Percentiles rank a stretch among this genome's conserved stretches.
phyloP scores from a whole-genome alignment of 2,888 invertebrate genomes.

The Spilarctia lutea region DNA sequence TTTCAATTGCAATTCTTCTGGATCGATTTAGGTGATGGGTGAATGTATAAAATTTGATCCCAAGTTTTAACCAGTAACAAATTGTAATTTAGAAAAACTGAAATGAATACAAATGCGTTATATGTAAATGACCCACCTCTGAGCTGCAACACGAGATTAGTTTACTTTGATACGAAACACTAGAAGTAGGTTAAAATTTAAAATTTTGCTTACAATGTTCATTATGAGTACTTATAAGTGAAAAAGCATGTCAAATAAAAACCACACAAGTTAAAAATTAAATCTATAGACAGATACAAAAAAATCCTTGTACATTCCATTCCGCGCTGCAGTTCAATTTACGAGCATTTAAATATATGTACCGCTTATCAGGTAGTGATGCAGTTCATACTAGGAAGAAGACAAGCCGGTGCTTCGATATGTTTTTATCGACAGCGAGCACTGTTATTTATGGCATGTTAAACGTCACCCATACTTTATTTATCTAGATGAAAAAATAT shows the following conservation, averaged over 20 bases:
- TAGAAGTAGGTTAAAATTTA: too few species aligned
- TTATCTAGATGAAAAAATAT: conserved; percentile 35
- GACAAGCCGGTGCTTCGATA: conserved; percentile 27
- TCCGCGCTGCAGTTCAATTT: conserved; percentile 7
- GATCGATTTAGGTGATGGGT: not conserved
- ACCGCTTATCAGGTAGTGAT: conserved; percentile 21
- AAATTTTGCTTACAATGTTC: too few species aligned
- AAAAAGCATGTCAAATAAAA: not conserved
- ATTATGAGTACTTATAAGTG: too few species aligned
- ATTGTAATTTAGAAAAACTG: not conserved
- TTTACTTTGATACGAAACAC: not conserved
- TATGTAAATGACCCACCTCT: too few species aligned
- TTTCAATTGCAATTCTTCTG: not conserved
- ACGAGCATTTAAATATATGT: conserved; percentile 38
- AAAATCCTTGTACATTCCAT: not conserved
- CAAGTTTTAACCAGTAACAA: not conserved
- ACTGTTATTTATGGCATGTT: conserved; percentile 46
- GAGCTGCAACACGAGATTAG: not conserved
- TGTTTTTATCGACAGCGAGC: conserved; percentile 44
- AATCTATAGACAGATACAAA: not conserved
- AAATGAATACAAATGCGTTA: not conserved
- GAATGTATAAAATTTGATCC: not conserved
- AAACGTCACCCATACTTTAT: conserved; percentile 41
- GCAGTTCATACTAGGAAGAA: conserved; percentile 48
- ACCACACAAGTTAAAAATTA: not conserved